Base-by-base conservation (phyloP, 1,140 invertebrate genomes). In the Calephelis nemesis region DNA sequence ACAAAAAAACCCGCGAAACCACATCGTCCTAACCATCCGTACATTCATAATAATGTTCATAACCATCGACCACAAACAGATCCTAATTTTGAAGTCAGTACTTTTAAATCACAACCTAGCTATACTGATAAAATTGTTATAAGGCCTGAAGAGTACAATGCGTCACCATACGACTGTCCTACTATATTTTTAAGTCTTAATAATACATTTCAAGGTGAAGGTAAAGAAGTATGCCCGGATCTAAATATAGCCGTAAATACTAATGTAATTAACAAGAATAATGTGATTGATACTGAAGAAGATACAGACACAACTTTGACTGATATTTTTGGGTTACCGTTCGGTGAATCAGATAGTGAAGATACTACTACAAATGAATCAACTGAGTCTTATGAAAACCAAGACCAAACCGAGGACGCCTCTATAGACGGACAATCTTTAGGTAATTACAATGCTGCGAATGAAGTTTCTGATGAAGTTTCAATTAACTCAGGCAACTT, bases 201-300 rank as follows among this genome's bases (percentile, higher is more conserved):
- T 62, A 91, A 91, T 62, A 90, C 89, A 30, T 91, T 91, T 73
- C 86, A 91, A 86, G 89, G 86, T 0, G 85, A 91, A 76, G 89
- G 66, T 40, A 91, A 91, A 72, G 87, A 91, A 71, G 86, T 82
- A 9, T 91, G 89, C 69, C 89, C 89, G n/a, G 89, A 91, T 78
- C 77, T 91, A 64, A 90, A 91, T 74, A 91, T 91, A 54, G 87
- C 87, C 47, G 87, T 91, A 7, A 91, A 91, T 45, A 91, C 88
- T 40, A 91, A 91, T 73, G 88, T 91, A 39, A 74, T 91, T 10
- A 91, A 91, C 62, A 90, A 91, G 77, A 90, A 91, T 49, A 82
- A 85, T 54, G 83, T 90, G 11, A 71, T 91, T 49, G 87, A 90
- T 71, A 83, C 84, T n/a, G 87, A 88, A 2, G 87, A 89, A 76